phyloP scores from a whole-genome alignment of 1,140 invertebrate species.

The Zaprionus inermis region DNA sequence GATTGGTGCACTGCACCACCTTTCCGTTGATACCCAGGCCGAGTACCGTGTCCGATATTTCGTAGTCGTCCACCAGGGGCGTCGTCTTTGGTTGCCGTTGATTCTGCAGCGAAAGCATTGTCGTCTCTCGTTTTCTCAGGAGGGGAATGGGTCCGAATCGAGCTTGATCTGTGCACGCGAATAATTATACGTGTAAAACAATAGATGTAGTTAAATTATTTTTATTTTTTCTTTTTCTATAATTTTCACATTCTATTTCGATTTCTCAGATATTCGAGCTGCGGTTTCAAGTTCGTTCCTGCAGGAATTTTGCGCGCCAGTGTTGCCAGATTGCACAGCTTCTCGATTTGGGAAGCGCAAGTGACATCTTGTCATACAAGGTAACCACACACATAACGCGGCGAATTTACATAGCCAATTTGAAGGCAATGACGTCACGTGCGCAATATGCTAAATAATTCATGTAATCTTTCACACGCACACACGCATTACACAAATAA shows the following conservation, averaged over 20 bases:
- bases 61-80: conserved; percentile 95
- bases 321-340: conserved; percentile 12
- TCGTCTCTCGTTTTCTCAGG: conserved; percentile 17
- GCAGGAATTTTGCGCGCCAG: not conserved
- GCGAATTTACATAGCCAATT: conserved; percentile 13
- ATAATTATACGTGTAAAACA: no score
- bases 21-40: conserved; percentile 99
- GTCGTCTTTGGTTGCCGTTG: conserved; percentile 88
- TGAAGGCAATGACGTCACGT: conserved; percentile 40
- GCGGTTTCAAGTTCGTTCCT: not conserved
- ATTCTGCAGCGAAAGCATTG: conserved; percentile 74
- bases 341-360: not conserved
- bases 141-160: not conserved
- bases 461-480: conserved; percentile 4
- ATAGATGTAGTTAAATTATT: not conserved
- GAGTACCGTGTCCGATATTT: conserved; percentile 96
- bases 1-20: conserved; percentile 91
- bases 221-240: not conserved
- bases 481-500: conserved; percentile 13
- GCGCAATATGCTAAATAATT: conserved; percentile 17
- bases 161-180: conserved; percentile 1
- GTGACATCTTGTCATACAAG: conserved; percentile 15
- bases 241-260: not conserved
- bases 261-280: not conserved
- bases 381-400: not conserved